Conservation (phyloP, 2,113 vertebrate species). For the Calypte anna region DNA sequence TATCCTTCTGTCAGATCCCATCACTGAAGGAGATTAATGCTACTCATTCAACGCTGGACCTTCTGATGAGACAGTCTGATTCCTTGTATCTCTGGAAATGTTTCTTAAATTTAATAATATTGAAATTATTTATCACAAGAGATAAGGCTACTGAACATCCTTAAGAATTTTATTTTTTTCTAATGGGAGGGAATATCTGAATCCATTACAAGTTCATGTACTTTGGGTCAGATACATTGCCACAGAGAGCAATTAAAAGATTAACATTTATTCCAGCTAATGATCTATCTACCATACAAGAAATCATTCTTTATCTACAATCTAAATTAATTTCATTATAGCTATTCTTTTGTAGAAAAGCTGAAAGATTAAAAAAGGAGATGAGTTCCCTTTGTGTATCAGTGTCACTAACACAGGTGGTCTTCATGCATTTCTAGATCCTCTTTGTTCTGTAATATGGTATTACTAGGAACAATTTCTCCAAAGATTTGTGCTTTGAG, state of each 20-base stretch:
- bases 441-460: background rate
- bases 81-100: slow-evolving; percentile 50
- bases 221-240: background rate
- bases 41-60: slow-evolving; percentile 28
- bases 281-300: background rate
- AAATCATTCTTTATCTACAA: background rate
- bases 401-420: background rate
- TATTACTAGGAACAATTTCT: background rate
- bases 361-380: background rate
- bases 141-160: background rate
- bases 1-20: slow-evolving; percentile 67
- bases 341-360: background rate
- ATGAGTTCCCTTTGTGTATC: background rate
- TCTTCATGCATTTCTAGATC: background rate
- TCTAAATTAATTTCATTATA: background rate
- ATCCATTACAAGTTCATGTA: background rate
- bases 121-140: background rate
- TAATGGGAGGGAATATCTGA: background rate
- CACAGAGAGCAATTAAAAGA: background rate
- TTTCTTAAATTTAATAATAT: background rate
- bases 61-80: slow-evolving; percentile 69
- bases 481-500: background rate
- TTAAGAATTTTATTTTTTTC: background rate
- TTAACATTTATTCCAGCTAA: background rate
- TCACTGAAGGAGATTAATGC: slow-evolving; percentile 65